Evolutionary conservation across 2,797 vertebrate species (phyloP), one percentile per base, ranked within the genome.

Genomic region (Enteromius radiatus): DNA sequence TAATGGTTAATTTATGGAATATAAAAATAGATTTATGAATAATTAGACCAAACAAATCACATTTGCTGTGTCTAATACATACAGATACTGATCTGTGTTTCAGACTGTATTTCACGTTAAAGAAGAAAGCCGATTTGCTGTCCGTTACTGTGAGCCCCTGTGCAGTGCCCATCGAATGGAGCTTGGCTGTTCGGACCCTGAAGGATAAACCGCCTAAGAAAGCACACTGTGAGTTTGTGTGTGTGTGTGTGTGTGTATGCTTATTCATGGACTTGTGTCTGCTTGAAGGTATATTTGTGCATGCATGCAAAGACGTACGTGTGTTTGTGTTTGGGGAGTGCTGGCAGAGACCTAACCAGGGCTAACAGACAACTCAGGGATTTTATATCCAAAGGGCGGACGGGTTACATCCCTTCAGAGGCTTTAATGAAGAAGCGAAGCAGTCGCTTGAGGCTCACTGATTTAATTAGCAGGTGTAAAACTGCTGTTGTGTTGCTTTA

Each of bases 121-220:
- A 93, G 90, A 95, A 95, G 92, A 92, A 93, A 87, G 92, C 88
- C 31, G 70, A 87, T 1, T 91, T 89, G 1, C 93, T 97, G 93
- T 94, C 92, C 0, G 43, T 98, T 87, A 97, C 94, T 0, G 95
- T 98, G 86, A 96, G 94, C 0, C 97, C 96, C 1, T 98, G 97
- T 78, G 95, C 95, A 23, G 92, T 93, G 45, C 91, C 95, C 54
- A 92, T 97, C 0, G 95, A 97, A 84, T 97, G 97, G 97, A 96
- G 88, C 63, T 81, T 96, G 87, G 81, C 90, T 4, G 92, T 91
- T 52, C 92, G 92, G n/a, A 94, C 89, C 21, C 87, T 95, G 80
- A 95, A 94, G 90, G 92, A 94, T 88, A 95, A 94, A 89, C 91
- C 92, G 10, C 87, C 89, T 9, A 93, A 93, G 88, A 95, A 91